phyloP scores from a whole-genome alignment of 2,113 vertebrate species.

The Phrynocephalus versicolor region DNA sequence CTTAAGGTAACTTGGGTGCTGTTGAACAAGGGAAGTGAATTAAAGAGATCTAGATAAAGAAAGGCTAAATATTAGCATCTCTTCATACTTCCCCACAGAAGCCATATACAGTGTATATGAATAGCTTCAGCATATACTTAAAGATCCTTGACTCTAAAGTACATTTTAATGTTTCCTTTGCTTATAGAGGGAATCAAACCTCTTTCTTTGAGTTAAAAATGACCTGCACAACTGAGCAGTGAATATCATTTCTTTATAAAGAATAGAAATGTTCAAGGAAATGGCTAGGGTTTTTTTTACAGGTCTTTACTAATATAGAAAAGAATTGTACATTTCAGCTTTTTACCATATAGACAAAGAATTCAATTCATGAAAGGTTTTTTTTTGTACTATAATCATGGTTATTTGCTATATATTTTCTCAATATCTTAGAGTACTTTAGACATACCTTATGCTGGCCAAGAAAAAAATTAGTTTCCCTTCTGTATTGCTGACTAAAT shows the following conservation, averaged over 20 bases:
- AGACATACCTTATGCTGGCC: not conserved
- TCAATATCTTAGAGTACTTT: not conserved
- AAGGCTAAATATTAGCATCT: not conserved
- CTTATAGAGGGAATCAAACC: not conserved
- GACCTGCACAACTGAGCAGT: not conserved
- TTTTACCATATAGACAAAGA: fast-evolving
- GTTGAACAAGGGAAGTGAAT: not conserved
- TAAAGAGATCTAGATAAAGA: not conserved
- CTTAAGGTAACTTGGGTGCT: too few species aligned
- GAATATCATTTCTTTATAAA: not conserved
- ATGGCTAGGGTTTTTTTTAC: not conserved
- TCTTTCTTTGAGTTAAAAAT: not conserved
- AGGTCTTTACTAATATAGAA: fast-evolving
- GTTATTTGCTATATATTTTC: not conserved
- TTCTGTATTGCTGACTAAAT: not conserved
- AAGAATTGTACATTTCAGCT: not conserved
- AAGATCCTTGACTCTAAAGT: not conserved
- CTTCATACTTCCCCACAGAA: not conserved
- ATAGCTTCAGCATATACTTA: fast-evolving
- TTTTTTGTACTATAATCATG: not conserved
- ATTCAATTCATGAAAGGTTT: not conserved
- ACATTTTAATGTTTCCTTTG: not conserved
- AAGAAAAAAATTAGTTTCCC: not conserved
- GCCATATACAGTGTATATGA: fast-evolving
- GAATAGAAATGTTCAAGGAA: not conserved